These are phyloP conservation scores for Hexactinellida sp. DNA, from an alignment of 37 sponge, comb jelly and placozoan species.

Conservation along the genomic window DNA sequence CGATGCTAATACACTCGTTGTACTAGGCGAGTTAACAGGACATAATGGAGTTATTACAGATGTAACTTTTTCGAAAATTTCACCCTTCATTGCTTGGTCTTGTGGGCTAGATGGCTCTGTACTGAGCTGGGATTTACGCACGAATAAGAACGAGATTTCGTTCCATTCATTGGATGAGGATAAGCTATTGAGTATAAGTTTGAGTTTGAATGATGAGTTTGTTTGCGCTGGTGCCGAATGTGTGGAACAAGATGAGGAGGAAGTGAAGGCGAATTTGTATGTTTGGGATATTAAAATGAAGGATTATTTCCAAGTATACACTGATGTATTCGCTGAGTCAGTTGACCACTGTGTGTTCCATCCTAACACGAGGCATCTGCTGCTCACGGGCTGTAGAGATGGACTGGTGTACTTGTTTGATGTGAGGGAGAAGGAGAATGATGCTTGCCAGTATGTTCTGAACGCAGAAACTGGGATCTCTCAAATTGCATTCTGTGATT, in stretches of 20 bases:
- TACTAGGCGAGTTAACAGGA: neutral
- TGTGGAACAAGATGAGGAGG: neutral
- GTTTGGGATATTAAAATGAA: conserved; percentile 8
- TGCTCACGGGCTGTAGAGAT: conserved; percentile 6
- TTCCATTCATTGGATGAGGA: neutral
- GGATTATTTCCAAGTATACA: neutral
- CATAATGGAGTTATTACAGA: neutral
- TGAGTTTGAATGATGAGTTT: neutral
- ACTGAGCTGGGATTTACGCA: neutral
- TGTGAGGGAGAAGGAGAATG: neutral
- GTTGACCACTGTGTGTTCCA: neutral
- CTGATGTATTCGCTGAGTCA: neutral
- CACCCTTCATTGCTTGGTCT: neutral
- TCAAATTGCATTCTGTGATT: neutral
- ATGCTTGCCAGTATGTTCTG: conserved; percentile 4
- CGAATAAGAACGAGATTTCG: neutral
- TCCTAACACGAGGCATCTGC: neutral
- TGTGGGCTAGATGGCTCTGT: neutral
- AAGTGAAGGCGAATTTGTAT: neutral
- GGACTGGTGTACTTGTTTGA: neutral
- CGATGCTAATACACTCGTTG: neutral
- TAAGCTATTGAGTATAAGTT: neutral
- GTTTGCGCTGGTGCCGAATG: neutral
- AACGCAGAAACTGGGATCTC: neutral
- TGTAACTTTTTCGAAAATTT: neutral